Evolutionary conservation across 1,140 invertebrate species (phyloP), one percentile per base, ranked within the genome.

Genomic region (Hylaeus anthracinus): DNA sequence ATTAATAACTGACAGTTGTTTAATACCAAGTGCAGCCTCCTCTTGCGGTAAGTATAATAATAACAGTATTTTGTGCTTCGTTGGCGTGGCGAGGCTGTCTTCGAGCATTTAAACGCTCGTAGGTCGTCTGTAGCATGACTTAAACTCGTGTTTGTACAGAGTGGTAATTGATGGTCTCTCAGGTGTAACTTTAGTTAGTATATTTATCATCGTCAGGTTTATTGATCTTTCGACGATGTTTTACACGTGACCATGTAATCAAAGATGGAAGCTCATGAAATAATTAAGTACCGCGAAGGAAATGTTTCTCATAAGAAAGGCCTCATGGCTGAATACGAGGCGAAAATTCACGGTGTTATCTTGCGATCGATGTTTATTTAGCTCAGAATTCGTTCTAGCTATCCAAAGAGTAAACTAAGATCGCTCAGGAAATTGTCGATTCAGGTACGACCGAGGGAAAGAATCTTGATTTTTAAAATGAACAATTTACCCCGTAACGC

Each of bases 1-100:
- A 74, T 74, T 64, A 65, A 64, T 64, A 74, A 64, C 39, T 43
- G 37, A 48, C n/a, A 37, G 43, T 58, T n/a, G 10, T 72, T 37
- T 41, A 61, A 39, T 43, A 61, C 41, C 37, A 70, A 41, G 5
- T 3, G 1, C 55, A 3, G 1, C 37, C 45, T 2, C 45, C 9
- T 26, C n/a, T 53, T 51, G 53, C 65, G n/a, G 45, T 67, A 37
- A 51, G 53, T 12, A 51, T 67, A 67, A 67, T 65, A 43, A 64
- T 64, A 67, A 67, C 65, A 51, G 65, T 51, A 45, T 48, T 37
- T 67, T 26, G 9, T 26, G 45, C n/a, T 67, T 10, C n/a, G 3
- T 67, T 67, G 48, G 3, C 48, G 0, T 26, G 0, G 43, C 51
- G 45, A 26, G 1, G n/a, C n/a, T 37, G n/a, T 10, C 4, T 26